Evolutionary conservation across 2,113 vertebrate genomes (phyloP).

Genomic region (Sclerurus mexicanus): DNA sequence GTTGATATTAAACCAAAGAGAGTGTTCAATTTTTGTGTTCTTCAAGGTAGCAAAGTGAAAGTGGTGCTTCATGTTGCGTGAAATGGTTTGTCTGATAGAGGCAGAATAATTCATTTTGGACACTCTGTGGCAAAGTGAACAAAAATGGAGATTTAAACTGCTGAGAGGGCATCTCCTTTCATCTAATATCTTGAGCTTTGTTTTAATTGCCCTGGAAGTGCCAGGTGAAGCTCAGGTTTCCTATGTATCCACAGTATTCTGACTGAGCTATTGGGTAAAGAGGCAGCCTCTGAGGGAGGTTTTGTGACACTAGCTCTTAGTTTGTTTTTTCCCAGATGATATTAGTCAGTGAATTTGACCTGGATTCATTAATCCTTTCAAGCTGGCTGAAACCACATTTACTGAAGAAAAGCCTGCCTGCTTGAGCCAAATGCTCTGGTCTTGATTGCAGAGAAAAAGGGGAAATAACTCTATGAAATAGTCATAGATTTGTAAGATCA

Average conservation of each 20-base stretch:
- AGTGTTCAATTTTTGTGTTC: neutral
- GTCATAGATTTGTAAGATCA: neutral
- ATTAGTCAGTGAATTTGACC: neutral
- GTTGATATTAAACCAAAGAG: neutral
- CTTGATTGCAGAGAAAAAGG: neutral
- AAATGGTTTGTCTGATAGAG: neutral
- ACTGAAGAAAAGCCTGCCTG: neutral
- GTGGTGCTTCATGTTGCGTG: neutral
- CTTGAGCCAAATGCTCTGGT: neutral
- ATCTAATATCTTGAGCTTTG: neutral
- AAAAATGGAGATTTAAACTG: neutral
- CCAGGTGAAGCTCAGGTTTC: neutral
- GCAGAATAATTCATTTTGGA: neutral
- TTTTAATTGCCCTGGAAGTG: neutral
- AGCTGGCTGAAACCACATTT: neutral
- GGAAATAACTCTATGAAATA: neutral
- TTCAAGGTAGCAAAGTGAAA: neutral
- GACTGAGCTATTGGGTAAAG: neutral
- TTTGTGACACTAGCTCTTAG: neutral
- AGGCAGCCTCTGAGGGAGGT: neutral
- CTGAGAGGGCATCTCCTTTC: neutral
- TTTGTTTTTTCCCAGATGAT: neutral
- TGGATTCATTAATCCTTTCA: conserved; percentile 9
- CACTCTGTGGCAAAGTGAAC: neutral
- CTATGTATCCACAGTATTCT: neutral